Conservation (phyloP, 1,140 invertebrate genomes). For the Drosophila nasuta region DNA sequence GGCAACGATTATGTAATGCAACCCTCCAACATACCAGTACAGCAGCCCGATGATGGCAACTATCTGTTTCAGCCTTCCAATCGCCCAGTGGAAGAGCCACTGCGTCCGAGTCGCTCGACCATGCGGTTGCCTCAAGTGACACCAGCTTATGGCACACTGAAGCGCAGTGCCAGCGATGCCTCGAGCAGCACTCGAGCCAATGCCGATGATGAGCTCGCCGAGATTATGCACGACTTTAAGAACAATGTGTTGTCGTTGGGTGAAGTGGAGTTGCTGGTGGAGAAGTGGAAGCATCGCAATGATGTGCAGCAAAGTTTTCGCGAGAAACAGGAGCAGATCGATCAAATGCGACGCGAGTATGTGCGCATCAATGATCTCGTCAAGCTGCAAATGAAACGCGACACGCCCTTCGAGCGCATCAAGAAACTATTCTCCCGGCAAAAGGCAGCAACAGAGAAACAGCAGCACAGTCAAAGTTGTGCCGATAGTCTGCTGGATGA, state of each 20-base stretch:
- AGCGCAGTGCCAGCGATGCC: constrained; percentile 73
- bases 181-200: constrained; percentile 80
- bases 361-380: constrained; percentile 92
- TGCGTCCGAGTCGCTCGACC: constrained; percentile 49
- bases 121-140: constrained; percentile 34
- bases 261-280: constrained; percentile 93
- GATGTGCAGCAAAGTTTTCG: constrained; percentile 94
- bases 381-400: constrained; percentile 89
- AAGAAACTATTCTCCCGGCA: constrained; percentile 90
- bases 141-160: constrained; percentile 67
- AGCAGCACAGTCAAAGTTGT: constrained; percentile 28
- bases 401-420: constrained; percentile 91
- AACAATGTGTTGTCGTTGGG: constrained; percentile 94
- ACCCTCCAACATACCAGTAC: constrained; percentile 79
- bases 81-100: constrained; percentile 85
- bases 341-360: constrained; percentile 91
- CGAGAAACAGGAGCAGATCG: constrained; percentile 93
- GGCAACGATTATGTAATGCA: constrained; percentile 83
- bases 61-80: constrained; percentile 87
- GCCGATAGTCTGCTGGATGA: constrained; percentile 77
- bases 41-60: constrained; percentile 78
- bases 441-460: constrained; percentile 78
- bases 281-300: constrained; percentile 93
- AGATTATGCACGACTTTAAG: constrained; percentile 95
- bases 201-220: constrained; percentile 91